phyloP scores from a whole-genome alignment of 1,140 invertebrate genomes.

The Pomacea maculata region DNA sequence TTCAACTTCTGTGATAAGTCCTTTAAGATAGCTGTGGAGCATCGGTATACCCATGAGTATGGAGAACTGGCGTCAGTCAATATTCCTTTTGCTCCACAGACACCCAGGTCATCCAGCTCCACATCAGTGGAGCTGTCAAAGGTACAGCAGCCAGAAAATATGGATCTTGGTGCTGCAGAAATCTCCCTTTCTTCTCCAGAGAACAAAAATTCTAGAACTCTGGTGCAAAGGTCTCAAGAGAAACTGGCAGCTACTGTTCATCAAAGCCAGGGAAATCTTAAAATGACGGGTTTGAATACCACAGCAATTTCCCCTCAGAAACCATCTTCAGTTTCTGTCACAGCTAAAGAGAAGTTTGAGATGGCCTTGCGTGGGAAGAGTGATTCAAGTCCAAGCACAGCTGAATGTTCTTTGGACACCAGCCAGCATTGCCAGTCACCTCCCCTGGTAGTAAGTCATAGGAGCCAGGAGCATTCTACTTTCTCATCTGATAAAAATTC shows the following conservation, averaged over 20 bases:
- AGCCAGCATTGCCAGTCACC: too few species aligned
- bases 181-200: conserved; percentile 9
- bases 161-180: not conserved
- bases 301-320: too few species aligned
- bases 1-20: conserved; percentile 52
- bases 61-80: conserved; percentile 44
- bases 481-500: too few species aligned
- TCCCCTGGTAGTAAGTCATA: too few species aligned
- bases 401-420: not conserved
- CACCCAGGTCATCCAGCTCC: conserved; percentile 23
- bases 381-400: not conserved
- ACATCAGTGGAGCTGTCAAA: conserved; percentile 13
- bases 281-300: too few species aligned
- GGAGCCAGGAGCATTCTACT: too few species aligned
- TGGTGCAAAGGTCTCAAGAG: not conserved
- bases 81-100: conserved; percentile 34
- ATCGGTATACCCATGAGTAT: conserved; percentile 58
- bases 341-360: conserved; percentile 35
- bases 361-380: conserved; percentile 25
- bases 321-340: too few species aligned
- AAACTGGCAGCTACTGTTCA: not conserved
- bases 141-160: not conserved
- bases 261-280: not conserved
- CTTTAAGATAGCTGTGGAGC: conserved; percentile 51
- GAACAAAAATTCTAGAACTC: conserved; percentile 14